Percentiles rank a stretch among this genome's conserved stretches.
phyloP scores from a whole-genome alignment of 2,113 vertebrate genomes.

The Pygoscelis adeliae region DNA sequence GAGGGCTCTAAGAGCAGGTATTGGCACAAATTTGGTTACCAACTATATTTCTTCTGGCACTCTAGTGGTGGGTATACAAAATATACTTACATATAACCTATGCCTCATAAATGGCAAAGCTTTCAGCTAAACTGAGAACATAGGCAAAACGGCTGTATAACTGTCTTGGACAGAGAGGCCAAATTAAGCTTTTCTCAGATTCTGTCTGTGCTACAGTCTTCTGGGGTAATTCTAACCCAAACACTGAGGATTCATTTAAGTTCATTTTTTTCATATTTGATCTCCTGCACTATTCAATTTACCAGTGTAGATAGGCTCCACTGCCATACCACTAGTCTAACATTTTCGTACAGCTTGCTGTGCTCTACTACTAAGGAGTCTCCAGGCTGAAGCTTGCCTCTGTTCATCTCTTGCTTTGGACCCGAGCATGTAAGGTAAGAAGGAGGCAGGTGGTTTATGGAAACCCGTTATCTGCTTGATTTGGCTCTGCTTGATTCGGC shows the following conservation, averaged over 20 bases:
- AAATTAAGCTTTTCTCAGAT: not conserved
- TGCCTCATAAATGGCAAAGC: not conserved
- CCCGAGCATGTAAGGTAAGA: not conserved
- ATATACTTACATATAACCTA: not conserved
- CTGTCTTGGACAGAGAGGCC: not conserved
- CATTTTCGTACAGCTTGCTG: not conserved
- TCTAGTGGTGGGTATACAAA: not conserved
- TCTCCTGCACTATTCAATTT: not conserved
- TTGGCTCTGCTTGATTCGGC: not conserved
- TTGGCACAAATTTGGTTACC: not conserved
- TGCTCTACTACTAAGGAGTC: not conserved
- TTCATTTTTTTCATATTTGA: not conserved
- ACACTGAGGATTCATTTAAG: not conserved
- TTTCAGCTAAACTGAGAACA: not conserved
- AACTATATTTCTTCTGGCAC: not conserved
- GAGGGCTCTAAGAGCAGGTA: slow-evolving; percentile 21
- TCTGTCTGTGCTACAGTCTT: not conserved
- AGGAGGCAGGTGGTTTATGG: not conserved
- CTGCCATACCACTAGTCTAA: not conserved
- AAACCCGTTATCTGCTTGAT: not conserved
- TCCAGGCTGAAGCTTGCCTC: not conserved
- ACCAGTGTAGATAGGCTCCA: not conserved
- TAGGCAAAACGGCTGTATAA: not conserved
- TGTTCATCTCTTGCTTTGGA: not conserved
- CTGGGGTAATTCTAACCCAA: not conserved